Evolutionary conservation across 1,140 invertebrate species (phyloP).

Genomic region (Trichomalopsis sarcophagae): DNA sequence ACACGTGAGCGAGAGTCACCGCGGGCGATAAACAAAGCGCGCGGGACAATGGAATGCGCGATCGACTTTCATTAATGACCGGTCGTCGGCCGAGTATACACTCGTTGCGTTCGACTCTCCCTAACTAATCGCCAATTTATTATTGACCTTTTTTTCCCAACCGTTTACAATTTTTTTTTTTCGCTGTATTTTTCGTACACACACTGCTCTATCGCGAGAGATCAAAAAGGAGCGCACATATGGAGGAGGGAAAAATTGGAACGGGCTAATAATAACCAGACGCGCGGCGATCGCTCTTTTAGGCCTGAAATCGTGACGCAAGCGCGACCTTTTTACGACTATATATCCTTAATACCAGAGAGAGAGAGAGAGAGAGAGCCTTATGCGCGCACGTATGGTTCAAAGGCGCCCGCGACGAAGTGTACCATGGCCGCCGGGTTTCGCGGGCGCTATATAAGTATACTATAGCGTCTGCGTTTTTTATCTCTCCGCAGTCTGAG

Average conservation of each 20-base stretch:
- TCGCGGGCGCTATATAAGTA: slow-evolving; percentile 30
- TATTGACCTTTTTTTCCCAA: not conserved
- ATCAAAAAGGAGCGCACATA: not conserved
- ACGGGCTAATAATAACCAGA: slow-evolving; percentile 37
- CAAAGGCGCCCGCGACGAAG: slow-evolving; percentile 63
- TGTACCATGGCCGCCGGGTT: slow-evolving; percentile 70
- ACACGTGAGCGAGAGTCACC: not conserved
- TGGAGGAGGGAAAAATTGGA: not conserved
- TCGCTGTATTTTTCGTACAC: not conserved
- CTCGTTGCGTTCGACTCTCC: not conserved
- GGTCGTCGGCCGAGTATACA: not conserved
- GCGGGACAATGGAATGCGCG: slow-evolving; percentile 34
- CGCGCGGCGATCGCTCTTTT: slow-evolving; percentile 25
- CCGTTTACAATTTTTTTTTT: no score
- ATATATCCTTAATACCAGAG: slow-evolving; percentile 30
- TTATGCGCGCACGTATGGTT: slow-evolving; percentile 30
- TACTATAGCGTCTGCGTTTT: not conserved
- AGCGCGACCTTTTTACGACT: slow-evolving; percentile 20
- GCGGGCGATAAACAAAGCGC: slow-evolving; percentile 33
- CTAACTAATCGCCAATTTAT: slow-evolving; percentile 30
- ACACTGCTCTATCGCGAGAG: not conserved
- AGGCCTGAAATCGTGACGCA: slow-evolving; percentile 29
- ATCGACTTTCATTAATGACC: slow-evolving; percentile 46
- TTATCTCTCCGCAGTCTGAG: not conserved
- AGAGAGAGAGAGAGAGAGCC: not conserved